Percentiles rank a stretch among this genome's conserved stretches.
phyloP scores from a whole-genome alignment of 2,888 invertebrate species.

The Tachina lurida region DNA sequence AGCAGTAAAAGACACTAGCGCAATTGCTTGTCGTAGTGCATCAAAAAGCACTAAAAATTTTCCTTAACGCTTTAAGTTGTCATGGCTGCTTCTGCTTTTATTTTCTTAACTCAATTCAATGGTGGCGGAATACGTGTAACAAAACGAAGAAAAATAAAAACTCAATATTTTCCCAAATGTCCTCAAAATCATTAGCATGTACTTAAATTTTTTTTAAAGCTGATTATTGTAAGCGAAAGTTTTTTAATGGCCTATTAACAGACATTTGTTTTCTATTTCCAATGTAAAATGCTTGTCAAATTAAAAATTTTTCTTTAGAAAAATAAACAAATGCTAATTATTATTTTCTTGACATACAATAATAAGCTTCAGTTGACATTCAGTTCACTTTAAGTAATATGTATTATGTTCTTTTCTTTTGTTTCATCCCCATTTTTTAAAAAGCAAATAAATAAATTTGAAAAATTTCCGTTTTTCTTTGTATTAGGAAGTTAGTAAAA shows the following conservation, averaged over 20 bases:
- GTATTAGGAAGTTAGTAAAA: constrained; percentile 8
- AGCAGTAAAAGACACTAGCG: no score
- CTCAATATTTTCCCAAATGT: not conserved
- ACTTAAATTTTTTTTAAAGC: not conserved
- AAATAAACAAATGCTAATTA: constrained; percentile 5
- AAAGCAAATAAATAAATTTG: constrained; percentile 8
- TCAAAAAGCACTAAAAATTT: not conserved
- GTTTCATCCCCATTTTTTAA: not conserved
- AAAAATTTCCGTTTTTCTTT: not conserved
- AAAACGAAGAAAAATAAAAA: not conserved
- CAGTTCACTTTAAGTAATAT: no score
- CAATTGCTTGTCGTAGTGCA: no score
- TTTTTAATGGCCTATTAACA: constrained; percentile 65
- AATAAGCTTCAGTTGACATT: not conserved
- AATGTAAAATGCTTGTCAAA: not conserved
- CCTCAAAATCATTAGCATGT: constrained; percentile 38
- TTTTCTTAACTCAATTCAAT: constrained; percentile 35
- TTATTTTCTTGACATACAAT: not conserved
- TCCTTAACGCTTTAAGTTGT: no score
- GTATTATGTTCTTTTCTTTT: not conserved
- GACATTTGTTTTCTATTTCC: constrained; percentile 46
- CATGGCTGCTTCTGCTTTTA: not conserved
- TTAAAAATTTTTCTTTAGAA: not conserved
- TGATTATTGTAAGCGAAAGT: constrained; percentile 58
- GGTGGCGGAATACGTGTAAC: constrained; percentile 13